phyloP scores from a whole-genome alignment of 2,797 vertebrate species.

The Onychomys torridus region DNA sequence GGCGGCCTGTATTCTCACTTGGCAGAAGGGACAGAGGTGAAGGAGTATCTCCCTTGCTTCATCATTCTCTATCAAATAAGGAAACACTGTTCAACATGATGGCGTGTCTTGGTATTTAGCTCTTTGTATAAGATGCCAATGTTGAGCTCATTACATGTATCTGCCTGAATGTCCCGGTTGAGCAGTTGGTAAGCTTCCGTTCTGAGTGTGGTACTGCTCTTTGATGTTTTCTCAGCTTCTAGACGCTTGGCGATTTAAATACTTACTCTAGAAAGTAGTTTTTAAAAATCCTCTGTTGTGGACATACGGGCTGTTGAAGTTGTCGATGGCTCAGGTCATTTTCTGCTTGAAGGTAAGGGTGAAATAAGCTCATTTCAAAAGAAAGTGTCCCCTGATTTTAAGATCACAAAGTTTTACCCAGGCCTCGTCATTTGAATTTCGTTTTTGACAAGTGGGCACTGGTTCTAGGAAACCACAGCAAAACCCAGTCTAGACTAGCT shows the following conservation, averaged over 20 bases:
- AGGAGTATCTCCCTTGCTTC: neutral
- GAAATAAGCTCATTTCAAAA: slow-evolving; percentile 58
- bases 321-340: slow-evolving; percentile 38
- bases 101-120: neutral
- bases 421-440: neutral
- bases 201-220: neutral
- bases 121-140: neutral
- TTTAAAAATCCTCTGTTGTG: neutral
- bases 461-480: neutral
- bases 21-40: neutral
- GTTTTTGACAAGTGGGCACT: slow-evolving; percentile 38
- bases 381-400: slow-evolving; percentile 27
- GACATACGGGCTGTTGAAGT: neutral
- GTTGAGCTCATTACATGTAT: neutral
- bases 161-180: neutral
- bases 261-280: neutral
- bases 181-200: slow-evolving; percentile 37
- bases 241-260: neutral
- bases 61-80: neutral
- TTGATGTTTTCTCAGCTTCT: neutral
- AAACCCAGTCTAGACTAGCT: neutral
- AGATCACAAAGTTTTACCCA: neutral
- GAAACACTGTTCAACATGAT: neutral
- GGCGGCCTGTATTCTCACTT: neutral
- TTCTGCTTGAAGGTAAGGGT: slow-evolving; percentile 5